Base-by-base conservation (phyloP, 2,888 invertebrate species). In the Carcina quercana region DNA sequence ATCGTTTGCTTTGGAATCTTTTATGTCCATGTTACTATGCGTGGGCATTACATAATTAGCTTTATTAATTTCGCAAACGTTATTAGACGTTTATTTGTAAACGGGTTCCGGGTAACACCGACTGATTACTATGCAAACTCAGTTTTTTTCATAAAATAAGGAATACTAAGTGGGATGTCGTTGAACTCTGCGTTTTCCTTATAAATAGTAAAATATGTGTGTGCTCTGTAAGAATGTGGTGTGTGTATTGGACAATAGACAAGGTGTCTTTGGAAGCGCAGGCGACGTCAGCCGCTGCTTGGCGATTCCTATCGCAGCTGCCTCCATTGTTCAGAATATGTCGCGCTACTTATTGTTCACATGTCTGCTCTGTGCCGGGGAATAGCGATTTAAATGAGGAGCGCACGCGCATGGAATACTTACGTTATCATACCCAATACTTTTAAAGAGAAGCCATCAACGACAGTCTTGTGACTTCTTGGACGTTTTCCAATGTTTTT, bases 241-340 rank as follows among this genome's bases (percentile, higher is more conserved):
- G 50, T 52, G 47, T 50, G 42, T 30, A 30, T 28, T 45, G 53
- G 57, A 72, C 74, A 76, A 74, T 73, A 63, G 68, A 41, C 48
- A 47, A 46, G 48, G 50, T 47, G 41, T 52, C 44, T 53, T 52
- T 59, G 60, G 55, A 63, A 58, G 56, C 52, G 38, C 47, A 42
- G 47, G 45, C 43, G 62, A 73, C 79, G 76, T 80, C 76, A 78
- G 54, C 48, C 40, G 10, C 25, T 10, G 20, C 10, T 24, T 24
- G 74, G 58, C 60, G 73, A 82, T 82, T 74, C 80, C 52, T 74
- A 74, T 78, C 79, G 68, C 73, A 68, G 61, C 64, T 63, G 60
- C 40, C 51, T 54, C 79, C 65, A 82, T 82, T 82, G 82, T 82
- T 82, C 82, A 70, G 67, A 76, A 82, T 82, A 82, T 65, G 82